Base-by-base conservation (phyloP, 2,888 invertebrate genomes). In the Camponotus fellah region DNA sequence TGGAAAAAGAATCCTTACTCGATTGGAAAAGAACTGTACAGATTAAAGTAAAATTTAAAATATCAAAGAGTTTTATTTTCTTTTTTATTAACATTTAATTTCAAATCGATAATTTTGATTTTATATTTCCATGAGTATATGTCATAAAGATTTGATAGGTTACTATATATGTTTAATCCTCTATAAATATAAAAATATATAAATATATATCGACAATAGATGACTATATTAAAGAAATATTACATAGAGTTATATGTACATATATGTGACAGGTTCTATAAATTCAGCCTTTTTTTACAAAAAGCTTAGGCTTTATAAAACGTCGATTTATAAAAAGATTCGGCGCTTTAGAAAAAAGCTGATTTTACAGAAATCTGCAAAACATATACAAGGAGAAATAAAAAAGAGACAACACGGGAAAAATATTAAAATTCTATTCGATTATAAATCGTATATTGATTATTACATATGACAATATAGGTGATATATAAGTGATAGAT, bases 361-460 rank as follows among this genome's bases (percentile, higher is more conserved):
- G 21, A 58, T 58, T 58, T 21, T 58, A 58, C 10, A 58, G 12
- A 32, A 26, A n/a, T 68, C 12, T 79, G 34, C 79, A 83, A 40
- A 32, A 53, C 14, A 62, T 43, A 60, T 37, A 76, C 56, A n/a
- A 66, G 53, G 34, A 72, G 17, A 43, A 72, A 58, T 3, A 72
- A 37, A 56, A 79, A 80, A 49, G 60, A 43, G 46, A 12, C 14
- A 46, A 14, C 0, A 3, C 3, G 46, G 12, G 14, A 46, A 46
- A n/a, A 21, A 64, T 84, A 69, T 66, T 58, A 69, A 77, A 21
- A 43, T 43, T 53, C 40, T 80, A 64, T 58, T 71, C 62, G 34
- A 84, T 56, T 49, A 34, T 72, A 72, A 74, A 32, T 14, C 9
- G 21, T 60, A 40, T 81, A 58, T 62, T 64, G 17, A 56, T 3